Evolutionary conservation across 2,113 vertebrate genomes (phyloP), one percentile per base, ranked within the genome.

Genomic region (Brienomyrus longianalis): DNA sequence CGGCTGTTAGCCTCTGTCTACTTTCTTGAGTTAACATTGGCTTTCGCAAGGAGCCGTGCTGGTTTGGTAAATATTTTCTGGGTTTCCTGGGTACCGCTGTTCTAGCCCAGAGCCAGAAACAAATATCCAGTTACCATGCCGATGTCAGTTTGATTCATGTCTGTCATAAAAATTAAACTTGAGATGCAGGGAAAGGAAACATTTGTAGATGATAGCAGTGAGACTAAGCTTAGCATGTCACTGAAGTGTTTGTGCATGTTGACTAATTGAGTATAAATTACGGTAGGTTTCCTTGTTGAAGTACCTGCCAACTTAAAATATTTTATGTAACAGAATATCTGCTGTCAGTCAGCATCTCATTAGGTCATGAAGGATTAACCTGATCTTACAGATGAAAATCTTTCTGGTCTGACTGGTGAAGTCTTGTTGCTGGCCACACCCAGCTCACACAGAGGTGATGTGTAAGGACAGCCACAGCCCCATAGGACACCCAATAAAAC

Each of bases 281-380:
- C 74, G 3, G 74, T 43, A 39, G 35, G 74, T 80, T 43, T 39
- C 35, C 74, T 80, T 43, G 74, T 43, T 80, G 74, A 35, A 80
- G 35, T 80, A 19, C 31, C 15, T 80, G 62, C n/a, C 62, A 80
- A 7, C 17, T 35, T 80, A 43, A 80, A 43, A 80, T 50, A 85
- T 50, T 45, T 48, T 47, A n/a, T 45, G 35, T 80, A 80, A 80
- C 74, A 31, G 74, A 94, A n/a, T 70, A 74, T 19, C 31, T 35
- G 86, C n/a, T 93, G 94, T 94, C 94, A 95, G 95, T 95, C 95
- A 95, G 95, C 95, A 95, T 95, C 95, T 95, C 94, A 95, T 96
- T 96, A 96, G 94, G 94, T 93, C 95, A 95, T 96, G 95, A 96
- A 96, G 95, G 95, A 96, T 96, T 95, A 96, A 95, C 96, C 96